Evolutionary conservation across 2,797 vertebrate genomes (phyloP).

Genomic region (Lophotriccus pileatus): DNA sequence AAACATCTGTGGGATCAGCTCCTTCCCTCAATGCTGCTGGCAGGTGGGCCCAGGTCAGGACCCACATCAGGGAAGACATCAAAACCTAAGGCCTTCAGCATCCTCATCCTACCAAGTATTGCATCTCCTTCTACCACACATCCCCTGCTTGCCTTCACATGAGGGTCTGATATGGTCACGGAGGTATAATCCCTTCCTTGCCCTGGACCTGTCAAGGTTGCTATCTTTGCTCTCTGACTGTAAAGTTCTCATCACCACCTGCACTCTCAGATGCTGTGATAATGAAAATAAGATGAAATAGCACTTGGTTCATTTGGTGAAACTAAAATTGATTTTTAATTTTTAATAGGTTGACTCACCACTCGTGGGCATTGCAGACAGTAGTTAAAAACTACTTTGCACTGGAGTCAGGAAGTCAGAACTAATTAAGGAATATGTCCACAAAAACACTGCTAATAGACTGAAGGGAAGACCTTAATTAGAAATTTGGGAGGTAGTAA

Average conservation of each 20-base stretch:
- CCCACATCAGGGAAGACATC: background rate
- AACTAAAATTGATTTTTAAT: constrained; percentile 64
- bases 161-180: rapidly evolving
- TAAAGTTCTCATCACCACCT: background rate
- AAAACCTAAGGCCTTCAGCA: background rate
- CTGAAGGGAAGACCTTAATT: constrained; percentile 62
- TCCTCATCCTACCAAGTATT: background rate
- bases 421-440: constrained; percentile 67
- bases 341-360: constrained; percentile 67
- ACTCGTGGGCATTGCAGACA: constrained; percentile 55
- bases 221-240: background rate
- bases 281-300: constrained; percentile 46
- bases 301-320: background rate
- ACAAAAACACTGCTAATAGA: constrained; percentile 50
- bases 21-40: background rate
- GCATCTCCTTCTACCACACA: background rate
- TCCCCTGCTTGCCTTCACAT: background rate
- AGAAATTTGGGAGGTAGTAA: constrained; percentile 47
- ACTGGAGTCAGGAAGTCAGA: constrained; percentile 65
- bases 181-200: background rate
- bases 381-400: constrained; percentile 64
- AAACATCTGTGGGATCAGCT: background rate
- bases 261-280: background rate
- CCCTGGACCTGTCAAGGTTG: rapidly evolving
- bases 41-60: background rate